phyloP scores from a whole-genome alignment of 2,113 vertebrate genomes.

The Lepus timidus region DNA sequence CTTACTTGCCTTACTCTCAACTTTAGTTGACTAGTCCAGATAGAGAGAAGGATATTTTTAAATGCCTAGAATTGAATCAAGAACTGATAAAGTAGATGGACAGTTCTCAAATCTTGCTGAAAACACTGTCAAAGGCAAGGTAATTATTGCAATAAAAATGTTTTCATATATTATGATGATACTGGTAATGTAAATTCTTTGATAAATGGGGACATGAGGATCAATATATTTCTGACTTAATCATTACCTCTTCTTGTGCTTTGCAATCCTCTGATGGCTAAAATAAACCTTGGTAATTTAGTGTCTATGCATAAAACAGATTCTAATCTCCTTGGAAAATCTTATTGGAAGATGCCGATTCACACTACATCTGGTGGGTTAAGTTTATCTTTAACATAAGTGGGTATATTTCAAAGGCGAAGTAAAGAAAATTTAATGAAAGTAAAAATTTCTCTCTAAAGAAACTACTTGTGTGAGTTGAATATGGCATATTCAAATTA shows the following conservation, averaged over 20 bases:
- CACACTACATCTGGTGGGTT: not conserved
- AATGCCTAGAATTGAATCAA: slow-evolving; percentile 23
- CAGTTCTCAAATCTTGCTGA: slow-evolving; percentile 31
- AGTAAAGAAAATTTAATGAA: slow-evolving; percentile 60
- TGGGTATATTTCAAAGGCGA: slow-evolving; percentile 65
- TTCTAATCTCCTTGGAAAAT: slow-evolving; percentile 43
- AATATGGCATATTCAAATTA: slow-evolving; percentile 74
- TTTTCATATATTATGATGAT: not conserved
- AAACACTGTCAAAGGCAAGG: not conserved
- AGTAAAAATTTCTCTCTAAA: slow-evolving; percentile 66
- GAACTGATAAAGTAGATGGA: not conserved
- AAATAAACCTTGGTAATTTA: slow-evolving; percentile 70
- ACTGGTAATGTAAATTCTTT: slow-evolving; percentile 40
- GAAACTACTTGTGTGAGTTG: slow-evolving; percentile 57
- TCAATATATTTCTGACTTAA: slow-evolving; percentile 60
- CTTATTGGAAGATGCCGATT: slow-evolving; percentile 41
- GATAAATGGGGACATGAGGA: slow-evolving; percentile 63
- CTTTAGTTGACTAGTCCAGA: not conserved
- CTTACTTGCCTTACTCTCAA: slow-evolving; percentile 7
- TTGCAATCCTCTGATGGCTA: slow-evolving; percentile 47
- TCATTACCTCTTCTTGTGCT: slow-evolving; percentile 20
- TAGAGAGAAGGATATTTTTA: not conserved
- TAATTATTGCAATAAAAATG: slow-evolving; percentile 27
- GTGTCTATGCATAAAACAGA: not conserved
- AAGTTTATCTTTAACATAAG: slow-evolving; percentile 40